Evolutionary conservation across 2,113 vertebrate genomes (phyloP).

Genomic region (Nothocercus julius): DNA sequence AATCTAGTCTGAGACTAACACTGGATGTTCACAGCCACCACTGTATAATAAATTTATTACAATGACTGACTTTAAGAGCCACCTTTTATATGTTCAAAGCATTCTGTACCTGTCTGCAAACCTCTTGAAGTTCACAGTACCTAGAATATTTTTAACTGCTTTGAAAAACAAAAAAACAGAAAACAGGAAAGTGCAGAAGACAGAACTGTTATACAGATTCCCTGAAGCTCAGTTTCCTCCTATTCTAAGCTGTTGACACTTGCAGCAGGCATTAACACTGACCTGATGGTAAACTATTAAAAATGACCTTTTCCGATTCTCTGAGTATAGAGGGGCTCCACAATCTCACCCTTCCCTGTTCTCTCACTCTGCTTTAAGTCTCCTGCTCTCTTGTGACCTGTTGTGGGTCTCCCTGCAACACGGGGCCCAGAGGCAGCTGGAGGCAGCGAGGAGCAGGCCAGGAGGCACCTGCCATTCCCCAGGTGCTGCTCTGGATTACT

Average conservation of each 20-base stretch:
- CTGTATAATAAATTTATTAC: conserved; percentile 58
- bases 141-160: neutral
- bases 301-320: neutral
- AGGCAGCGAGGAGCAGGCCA: no score
- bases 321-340: neutral
- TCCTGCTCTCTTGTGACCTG: neutral
- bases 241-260: neutral
- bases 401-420: neutral
- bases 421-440: no score
- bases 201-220: neutral
- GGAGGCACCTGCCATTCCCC: neutral
- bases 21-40: conserved; percentile 54
- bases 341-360: neutral
- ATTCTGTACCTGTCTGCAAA: neutral
- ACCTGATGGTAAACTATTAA: neutral
- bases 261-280: neutral
- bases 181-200: neutral
- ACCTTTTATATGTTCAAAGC: conserved; percentile 26
- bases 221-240: neutral
- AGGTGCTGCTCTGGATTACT: neutral
- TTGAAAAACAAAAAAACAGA: neutral
- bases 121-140: neutral
- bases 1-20: conserved; percentile 53
- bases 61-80: conserved; percentile 46
- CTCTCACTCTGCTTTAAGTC: neutral